Evolutionary conservation across 1,140 invertebrate species (phyloP), one percentile per base, ranked within the genome.

Genomic region (Drosophila punjabiensis): DNA sequence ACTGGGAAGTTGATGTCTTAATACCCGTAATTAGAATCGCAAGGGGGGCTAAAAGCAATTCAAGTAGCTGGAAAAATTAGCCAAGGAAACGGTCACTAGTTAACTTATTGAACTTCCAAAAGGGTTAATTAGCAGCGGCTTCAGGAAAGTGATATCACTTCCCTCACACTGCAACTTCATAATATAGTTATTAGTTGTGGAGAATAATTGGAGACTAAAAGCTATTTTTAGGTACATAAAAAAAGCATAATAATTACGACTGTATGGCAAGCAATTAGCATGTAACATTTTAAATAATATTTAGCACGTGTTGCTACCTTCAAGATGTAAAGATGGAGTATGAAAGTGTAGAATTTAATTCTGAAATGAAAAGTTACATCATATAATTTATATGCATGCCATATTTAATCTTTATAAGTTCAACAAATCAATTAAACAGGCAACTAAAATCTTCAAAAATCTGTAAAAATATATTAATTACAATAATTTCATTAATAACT

Each of bases 1-100:
- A 73, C 73, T 84, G 41, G 30, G 73, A 81, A 70, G 68, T 78
- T 65, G 30, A 58, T 67, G 58, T 69, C 62, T 84, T 87, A 84
- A 89, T 84, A 63, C 58, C 45, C 37, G 73, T 69, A 84, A 87
- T 87, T 89, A 87, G 64, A 83, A 87, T 71, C 76, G 76, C 87
- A 52, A 69, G 75, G 47, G 59, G 65, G n/a, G n/a, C 59, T 59
- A 59, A 69, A 69, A 48, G 43, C 65, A 69, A 78, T 58, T 60
- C 56, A 69, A 73, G 55, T 50, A 55, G 39, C 50, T 67, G 33
- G 28, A 67, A 61, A 47, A 56, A 70, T 61, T 78, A 35, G 50
- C 58, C 37, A 37, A 16, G 58, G 37, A 50, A 52, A 43, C 33
- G 18, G 43, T 13, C 37, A 16, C 24, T 66, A 47, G 30, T 61